Conservation (phyloP, 2,888 invertebrate species). For the Maniola hyperantus region DNA sequence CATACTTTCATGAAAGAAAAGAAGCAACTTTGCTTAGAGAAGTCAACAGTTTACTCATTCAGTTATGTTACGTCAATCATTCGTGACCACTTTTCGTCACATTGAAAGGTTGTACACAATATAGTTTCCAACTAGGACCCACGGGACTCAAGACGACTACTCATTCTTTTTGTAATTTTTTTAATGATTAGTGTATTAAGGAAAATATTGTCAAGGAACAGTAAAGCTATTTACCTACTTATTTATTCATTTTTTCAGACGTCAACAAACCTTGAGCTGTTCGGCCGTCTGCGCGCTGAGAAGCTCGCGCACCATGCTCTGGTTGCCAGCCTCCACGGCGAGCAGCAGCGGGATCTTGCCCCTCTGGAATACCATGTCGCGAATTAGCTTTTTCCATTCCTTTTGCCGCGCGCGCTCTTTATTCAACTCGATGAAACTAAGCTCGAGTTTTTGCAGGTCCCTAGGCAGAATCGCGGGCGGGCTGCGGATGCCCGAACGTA, state of each 20-base stretch:
- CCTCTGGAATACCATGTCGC: slow-evolving; percentile 87
- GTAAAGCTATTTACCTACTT: no score
- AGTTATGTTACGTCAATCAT: background rate
- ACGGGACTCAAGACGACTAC: no score
- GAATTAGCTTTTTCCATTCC: slow-evolving; percentile 83
- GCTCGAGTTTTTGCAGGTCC: slow-evolving; percentile 74
- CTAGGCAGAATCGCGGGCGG: slow-evolving; percentile 64
- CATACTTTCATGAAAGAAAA: no score
- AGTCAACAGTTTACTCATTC: background rate
- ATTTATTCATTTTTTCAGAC: background rate
- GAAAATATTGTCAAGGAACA: no score
- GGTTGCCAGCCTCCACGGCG: slow-evolving; percentile 97
- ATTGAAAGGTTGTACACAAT: no score
- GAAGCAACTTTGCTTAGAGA: background rate
- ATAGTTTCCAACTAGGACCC: no score
- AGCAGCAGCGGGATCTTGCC: slow-evolving; percentile 96
- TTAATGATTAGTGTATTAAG: no score
- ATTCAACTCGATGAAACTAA: slow-evolving; percentile 78
- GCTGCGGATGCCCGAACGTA: slow-evolving; percentile 57
- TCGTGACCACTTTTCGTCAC: no score
- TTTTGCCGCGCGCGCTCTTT: slow-evolving; percentile 77
- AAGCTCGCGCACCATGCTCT: slow-evolving; percentile 96
- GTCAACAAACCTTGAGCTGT: slow-evolving; percentile 87
- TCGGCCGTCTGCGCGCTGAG: slow-evolving; percentile 93
- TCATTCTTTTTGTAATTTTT: no score